A percentile compares a stretch with the other conserved stretches of the same genome.
Evolutionary conservation across 2,113 vertebrate genomes (phyloP).

Genomic region (Gymnogyps californianus): DNA sequence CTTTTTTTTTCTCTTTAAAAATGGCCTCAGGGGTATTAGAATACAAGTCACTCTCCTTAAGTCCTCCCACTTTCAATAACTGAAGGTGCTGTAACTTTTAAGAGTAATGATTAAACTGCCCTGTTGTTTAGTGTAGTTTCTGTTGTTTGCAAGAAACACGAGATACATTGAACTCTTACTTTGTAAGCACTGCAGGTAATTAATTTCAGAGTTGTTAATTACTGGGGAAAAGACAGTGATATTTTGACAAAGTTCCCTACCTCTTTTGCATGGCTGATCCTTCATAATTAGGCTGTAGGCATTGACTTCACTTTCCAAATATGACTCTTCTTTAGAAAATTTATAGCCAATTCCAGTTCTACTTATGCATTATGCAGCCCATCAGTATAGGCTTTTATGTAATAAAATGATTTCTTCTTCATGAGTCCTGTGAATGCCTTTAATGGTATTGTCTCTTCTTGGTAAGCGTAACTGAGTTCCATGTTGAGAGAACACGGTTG

Average conservation of each 20-base stretch:
- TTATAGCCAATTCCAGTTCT: background rate
- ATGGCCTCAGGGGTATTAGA: background rate
- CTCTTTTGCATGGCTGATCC: background rate
- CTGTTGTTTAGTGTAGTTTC: background rate
- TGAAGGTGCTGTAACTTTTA: background rate
- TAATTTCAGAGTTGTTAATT: background rate
- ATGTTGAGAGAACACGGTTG: background rate
- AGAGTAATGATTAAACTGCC: background rate
- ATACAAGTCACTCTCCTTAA: background rate
- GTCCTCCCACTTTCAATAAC: background rate
- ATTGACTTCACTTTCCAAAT: background rate
- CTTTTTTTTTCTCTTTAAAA: background rate
- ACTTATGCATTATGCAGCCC: background rate
- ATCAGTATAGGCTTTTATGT: background rate
- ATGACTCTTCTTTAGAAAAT: background rate
- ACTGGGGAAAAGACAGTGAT: background rate
- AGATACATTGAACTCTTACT: background rate
- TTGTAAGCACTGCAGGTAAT: background rate
- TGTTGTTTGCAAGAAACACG: background rate
- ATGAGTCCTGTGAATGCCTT: background rate
- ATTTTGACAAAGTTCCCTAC: background rate
- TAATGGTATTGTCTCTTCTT: background rate
- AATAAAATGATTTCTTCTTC: background rate
- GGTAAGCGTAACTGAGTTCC: background rate
- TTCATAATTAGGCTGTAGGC: background rate